Conservation (phyloP, 1,140 invertebrate species). For the Platyscapa corneri region DNA sequence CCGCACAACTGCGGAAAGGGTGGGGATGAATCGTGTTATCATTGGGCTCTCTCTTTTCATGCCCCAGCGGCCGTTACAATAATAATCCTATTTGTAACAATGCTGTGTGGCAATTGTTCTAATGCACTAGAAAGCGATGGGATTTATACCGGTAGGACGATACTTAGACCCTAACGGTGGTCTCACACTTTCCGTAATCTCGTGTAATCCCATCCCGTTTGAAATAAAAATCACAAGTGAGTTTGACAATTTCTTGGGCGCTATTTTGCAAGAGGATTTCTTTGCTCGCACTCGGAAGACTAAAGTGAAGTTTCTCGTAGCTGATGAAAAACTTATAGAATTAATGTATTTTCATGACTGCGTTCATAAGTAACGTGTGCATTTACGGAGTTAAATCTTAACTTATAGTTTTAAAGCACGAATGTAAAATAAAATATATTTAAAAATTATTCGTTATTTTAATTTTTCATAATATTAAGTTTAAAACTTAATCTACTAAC, state of each 20-base stretch:
- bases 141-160: not conserved
- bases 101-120: not conserved
- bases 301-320: not conserved
- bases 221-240: not conserved
- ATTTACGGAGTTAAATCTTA: too few species aligned
- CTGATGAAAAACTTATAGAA: not conserved
- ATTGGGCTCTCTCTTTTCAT: not conserved
- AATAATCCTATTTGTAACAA: slow-evolving; percentile 58
- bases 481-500: too few species aligned
- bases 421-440: too few species aligned
- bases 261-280: not conserved
- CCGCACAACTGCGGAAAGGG: not conserved
- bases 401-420: too few species aligned
- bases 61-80: slow-evolving; percentile 43
- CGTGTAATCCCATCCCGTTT: not conserved
- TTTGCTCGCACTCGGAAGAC: not conserved
- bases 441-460: too few species aligned
- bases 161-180: not conserved
- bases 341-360: not conserved
- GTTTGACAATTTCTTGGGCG: not conserved
- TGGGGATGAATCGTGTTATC: not conserved
- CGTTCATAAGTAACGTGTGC: too few species aligned
- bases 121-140: not conserved
- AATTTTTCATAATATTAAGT: too few species aligned
- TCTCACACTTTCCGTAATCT: not conserved